Base-by-base conservation (phyloP, 2,113 vertebrate genomes). In the zebrafish (Danio rerio) region DNA sequence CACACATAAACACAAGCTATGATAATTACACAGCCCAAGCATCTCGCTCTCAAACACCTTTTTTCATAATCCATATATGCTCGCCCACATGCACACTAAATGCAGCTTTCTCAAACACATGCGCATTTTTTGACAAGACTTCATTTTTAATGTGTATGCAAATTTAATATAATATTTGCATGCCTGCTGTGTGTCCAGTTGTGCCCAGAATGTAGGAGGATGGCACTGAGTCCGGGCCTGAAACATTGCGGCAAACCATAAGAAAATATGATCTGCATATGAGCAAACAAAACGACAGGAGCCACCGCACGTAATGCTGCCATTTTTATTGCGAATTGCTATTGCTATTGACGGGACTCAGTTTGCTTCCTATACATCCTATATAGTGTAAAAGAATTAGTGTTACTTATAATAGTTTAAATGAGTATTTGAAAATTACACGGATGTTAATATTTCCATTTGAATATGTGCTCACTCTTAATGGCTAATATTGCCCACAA, bases 21-120 rank as follows among this genome's bases (percentile, higher is more conserved):
- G 72, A 59, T 75, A 75, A 75, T 75, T 75, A 75, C 53, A 75
- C 8, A 75, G 52, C 42, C 43, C 12, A 20, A 69, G n/a, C n/a
- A 69, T 47, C 65, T 68, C 65, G 0, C 16, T 75, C 40, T 75
- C 15, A 72, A 72, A 72, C 50, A 52, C 69, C 50, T 72, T 72
- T 72, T 21, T 72, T 72, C 50, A 53, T 53, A 31, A 72, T 72
- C 21, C 50, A 72, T 31, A 76, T 49, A 45, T 20, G 55, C 11
- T 50, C 10, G 13, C 10, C 9, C 45, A 4, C n/a, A 21, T 11
- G 50, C 62, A 63, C 31, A 69, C 6, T 72, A 53, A 53, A 9
- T 72, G 31, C 69, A 52, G 69, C 65, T 47, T 58, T 74, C 55
- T 43, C 9, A 73, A 73, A 40, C 63, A 47, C 45, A 70, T 16